Base-by-base conservation (phyloP, 2,797 vertebrate genomes). In the Loris lydekkerianus region DNA sequence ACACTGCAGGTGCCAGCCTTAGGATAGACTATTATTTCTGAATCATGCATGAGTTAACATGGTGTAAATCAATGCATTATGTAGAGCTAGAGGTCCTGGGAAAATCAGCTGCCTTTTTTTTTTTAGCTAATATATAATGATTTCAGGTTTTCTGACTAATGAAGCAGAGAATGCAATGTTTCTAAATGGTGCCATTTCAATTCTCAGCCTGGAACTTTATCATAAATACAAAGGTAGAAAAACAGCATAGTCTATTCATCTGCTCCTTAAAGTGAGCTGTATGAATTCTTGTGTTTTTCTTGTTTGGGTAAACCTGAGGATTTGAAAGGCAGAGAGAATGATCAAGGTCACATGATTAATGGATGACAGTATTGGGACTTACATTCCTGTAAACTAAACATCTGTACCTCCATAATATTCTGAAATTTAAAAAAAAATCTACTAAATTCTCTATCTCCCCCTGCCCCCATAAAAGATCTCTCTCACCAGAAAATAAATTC, bases 61-160 rank as follows among this genome's bases (percentile, higher is more conserved):
- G 8, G 63, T 10, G 81, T 77, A 97, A 97, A 88, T 29, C 11
- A 27, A 2, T 70, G 25, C 34, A 17, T 84, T 93, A 61, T 2
- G 1, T 29, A 81, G 31, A 25, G 34, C 61, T 81, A 69, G 34
- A 77, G 17, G 37, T 88, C 25, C 80, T 92, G 56, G 49, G 27
- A 80, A 95, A 91, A 91, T 85, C 83, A 73, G 72, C 14, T 87
- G 14, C 5, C 43, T 40, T 27, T 6, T 65, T 72, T 56, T 10
- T 84, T 93, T 88, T 86, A 63, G 29, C 76, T 94, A 91, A 72
- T 94, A 49, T 46, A 6, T 92, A 97, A 89, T 86, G 60, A 97
- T 80, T 97, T 96, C 72, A 88, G 69, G 15, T 69, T 96, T 93
- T 92, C 92, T 76, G 53, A 77, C 49, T 81, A 94, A 94, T 92